Evolutionary conservation across 2,888 invertebrate genomes (phyloP).

Genomic region (Torymus aiolomorphi): DNA sequence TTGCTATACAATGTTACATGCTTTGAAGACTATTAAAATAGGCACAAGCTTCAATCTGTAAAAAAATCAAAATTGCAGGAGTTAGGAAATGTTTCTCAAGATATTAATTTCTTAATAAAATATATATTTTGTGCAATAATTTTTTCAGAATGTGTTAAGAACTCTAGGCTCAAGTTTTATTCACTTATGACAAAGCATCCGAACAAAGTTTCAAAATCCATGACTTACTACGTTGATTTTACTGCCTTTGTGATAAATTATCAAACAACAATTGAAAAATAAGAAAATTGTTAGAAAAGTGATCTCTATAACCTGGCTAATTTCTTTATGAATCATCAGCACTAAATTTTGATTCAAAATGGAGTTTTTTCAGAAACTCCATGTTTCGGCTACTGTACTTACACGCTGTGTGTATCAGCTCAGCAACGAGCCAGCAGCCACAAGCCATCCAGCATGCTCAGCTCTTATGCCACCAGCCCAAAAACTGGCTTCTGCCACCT

Average conservation of each 20-base stretch:
- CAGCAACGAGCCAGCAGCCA: conserved; percentile 34
- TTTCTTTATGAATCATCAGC: conserved; percentile 37
- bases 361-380: conserved; percentile 58
- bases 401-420: conserved; percentile 51
- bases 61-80: conserved; percentile 11
- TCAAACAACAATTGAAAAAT: background rate
- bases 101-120: background rate
- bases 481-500: background rate
- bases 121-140: background rate
- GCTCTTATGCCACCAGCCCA: conserved; percentile 11
- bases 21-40: conserved; percentile 10
- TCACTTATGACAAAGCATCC: too few species aligned
- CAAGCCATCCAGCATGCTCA: background rate
- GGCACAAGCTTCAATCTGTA: conserved; percentile 34
- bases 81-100: background rate
- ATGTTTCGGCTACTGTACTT: conserved; percentile 59
- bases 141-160: background rate
- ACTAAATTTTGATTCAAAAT: conserved; percentile 53
- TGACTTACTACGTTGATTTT: too few species aligned
- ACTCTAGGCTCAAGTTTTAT: background rate
- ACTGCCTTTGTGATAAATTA: background rate
- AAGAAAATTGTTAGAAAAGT: background rate
- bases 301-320: background rate
- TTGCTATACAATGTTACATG: background rate
- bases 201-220: too few species aligned